Percentiles rank a stretch among this genome's conserved stretches.
These are phyloP conservation scores for Tachuris rubrigastra DNA, from an alignment of 2,113 vertebrate species.

Conservation along the genomic window DNA sequence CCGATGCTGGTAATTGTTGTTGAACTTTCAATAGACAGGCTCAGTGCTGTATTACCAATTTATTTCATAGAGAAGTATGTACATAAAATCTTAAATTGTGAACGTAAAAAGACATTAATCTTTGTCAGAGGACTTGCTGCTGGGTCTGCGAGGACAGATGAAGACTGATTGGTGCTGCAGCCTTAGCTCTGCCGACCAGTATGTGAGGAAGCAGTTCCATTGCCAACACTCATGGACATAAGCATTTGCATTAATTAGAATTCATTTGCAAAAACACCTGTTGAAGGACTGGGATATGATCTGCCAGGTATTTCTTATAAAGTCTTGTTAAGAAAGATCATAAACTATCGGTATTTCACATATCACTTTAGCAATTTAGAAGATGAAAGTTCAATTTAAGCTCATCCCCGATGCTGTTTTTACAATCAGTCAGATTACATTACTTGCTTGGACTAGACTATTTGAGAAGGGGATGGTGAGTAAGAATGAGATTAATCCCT, in stretches of 20 bases:
- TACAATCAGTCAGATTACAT: neutral
- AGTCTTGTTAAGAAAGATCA: neutral
- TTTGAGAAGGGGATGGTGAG: neutral
- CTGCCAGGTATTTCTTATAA: neutral
- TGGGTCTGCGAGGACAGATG: neutral
- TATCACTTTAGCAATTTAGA: neutral
- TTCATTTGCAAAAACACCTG: neutral
- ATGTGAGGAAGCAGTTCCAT: neutral
- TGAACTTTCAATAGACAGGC: neutral
- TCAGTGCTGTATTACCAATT: neutral
- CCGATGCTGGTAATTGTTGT: neutral
- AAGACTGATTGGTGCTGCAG: neutral
- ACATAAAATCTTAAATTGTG: neutral
- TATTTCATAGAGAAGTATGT: neutral
- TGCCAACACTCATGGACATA: accelerated
- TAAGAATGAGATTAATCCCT: neutral
- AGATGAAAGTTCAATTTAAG: neutral
- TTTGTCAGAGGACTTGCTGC: neutral
- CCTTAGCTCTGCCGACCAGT: neutral
- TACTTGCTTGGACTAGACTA: neutral
- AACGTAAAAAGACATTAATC: neutral
- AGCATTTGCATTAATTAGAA: neutral
- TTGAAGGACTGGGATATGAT: neutral
- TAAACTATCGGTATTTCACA: neutral
- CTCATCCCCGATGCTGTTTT: neutral